Conservation (phyloP, 2,888 invertebrate genomes). For the Baccha elongata region DNA sequence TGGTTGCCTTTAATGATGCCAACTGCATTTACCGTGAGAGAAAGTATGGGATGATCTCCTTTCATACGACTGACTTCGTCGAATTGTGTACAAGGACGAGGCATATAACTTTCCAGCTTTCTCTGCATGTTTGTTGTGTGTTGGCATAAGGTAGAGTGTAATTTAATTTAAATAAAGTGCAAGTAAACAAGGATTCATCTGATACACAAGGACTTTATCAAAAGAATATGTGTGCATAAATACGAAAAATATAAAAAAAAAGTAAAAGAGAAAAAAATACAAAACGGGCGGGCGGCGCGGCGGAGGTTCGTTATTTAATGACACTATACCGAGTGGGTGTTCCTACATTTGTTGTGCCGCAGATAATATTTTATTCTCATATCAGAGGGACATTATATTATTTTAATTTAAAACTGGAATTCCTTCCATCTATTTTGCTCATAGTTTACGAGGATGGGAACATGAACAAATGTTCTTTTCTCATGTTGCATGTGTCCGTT, state of each 20-base stretch:
- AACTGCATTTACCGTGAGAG: slow-evolving; percentile 46
- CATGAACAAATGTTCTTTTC: too few relatives aligned
- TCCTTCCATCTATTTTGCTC: slow-evolving; percentile 12
- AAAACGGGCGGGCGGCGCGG: background rate
- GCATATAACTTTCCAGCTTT: slow-evolving; percentile 16
- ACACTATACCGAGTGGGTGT: slow-evolving; percentile 5
- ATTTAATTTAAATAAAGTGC: slow-evolving; percentile 60
- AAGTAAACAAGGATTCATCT: slow-evolving; percentile 49
- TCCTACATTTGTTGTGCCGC: slow-evolving; percentile 13
- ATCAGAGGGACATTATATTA: too few relatives aligned
- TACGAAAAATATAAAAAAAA: slow-evolving; percentile 3
- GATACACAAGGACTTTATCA: background rate
- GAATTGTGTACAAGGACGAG: background rate
- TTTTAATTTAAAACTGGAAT: slow-evolving; percentile 3
- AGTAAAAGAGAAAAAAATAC: background rate
- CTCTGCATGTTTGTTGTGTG: background rate
- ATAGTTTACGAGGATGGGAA: too few relatives aligned
- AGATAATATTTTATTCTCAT: slow-evolving; percentile 1
- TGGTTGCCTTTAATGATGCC: slow-evolving; percentile 41
- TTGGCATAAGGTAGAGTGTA: slow-evolving; percentile 3
- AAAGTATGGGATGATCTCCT: slow-evolving; percentile 35
- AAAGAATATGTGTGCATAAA: background rate
- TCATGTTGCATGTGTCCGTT: too few relatives aligned
- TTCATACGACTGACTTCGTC: slow-evolving; percentile 17
- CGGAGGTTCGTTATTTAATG: slow-evolving; percentile 30